Percentiles rank a stretch among this genome's conserved stretches.
These are phyloP conservation scores for Grantiella picta DNA, from an alignment of 2,113 vertebrate species.

Conservation along the genomic window DNA sequence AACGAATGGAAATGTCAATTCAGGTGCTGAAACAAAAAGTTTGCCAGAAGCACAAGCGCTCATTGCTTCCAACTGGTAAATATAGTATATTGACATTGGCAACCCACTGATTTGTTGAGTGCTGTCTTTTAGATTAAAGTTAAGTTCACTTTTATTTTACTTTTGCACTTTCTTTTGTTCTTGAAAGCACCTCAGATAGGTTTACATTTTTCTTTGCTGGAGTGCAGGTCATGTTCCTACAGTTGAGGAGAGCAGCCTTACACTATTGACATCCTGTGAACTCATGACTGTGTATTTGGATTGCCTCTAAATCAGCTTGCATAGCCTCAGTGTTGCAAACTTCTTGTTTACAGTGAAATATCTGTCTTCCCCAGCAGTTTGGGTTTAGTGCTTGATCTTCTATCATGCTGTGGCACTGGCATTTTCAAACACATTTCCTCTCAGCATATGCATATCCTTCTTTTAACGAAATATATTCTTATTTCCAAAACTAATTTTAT, in stretches of 20 bases:
- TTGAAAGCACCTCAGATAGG: neutral
- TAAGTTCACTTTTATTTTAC: neutral
- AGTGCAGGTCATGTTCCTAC: neutral
- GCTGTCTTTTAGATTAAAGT: neutral
- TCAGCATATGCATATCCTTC: neutral
- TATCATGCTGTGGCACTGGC: neutral
- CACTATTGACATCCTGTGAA: neutral
- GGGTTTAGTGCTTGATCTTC: neutral
- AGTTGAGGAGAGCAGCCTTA: neutral
- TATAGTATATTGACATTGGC: neutral
- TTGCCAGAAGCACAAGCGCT: conserved; percentile 51
- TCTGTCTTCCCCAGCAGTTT: neutral
- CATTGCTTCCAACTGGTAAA: conserved; percentile 70
- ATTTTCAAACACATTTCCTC: neutral
- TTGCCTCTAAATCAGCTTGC: neutral
- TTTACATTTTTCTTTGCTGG: neutral
- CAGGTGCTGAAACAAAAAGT: conserved; percentile 60
- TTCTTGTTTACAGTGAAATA: neutral
- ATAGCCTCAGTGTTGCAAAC: neutral
- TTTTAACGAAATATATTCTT: neutral
- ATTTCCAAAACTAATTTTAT: neutral
- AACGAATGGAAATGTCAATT: conserved; percentile 79
- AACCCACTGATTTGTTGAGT: neutral
- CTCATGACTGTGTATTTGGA: neutral
- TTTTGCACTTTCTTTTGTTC: neutral